phyloP scores from a whole-genome alignment of 2,888 invertebrate species.

The Hydrotaea cyrtoneurina region DNA sequence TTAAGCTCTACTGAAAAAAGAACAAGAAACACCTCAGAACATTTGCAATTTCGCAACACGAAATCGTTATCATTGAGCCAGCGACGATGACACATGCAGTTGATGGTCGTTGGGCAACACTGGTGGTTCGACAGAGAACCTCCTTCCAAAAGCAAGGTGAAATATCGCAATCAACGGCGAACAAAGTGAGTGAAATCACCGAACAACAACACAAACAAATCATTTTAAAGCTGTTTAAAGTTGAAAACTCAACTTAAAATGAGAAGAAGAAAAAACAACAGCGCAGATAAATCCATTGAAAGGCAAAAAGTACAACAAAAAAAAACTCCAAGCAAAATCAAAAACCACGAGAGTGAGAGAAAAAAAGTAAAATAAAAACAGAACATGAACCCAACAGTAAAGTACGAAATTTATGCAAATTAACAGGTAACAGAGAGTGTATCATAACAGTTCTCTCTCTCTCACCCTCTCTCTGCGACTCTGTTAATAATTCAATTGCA shows the following conservation, averaged over 20 bases:
- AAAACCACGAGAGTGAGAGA: not conserved
- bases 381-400: not conserved
- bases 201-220: not conserved
- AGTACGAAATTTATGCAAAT: conserved; percentile 37
- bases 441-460: not conserved
- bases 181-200: not conserved
- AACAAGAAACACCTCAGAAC: too few relatives aligned
- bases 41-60: too few relatives aligned
- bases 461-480: too few relatives aligned
- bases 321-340: not conserved
- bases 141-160: conserved; percentile 46
- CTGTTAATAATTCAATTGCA: conserved; percentile 1
- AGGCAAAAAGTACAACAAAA: not conserved
- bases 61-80: too few relatives aligned
- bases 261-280: not conserved
- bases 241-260: conserved; percentile 24
- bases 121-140: too few relatives aligned
- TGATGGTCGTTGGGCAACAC: too few relatives aligned
- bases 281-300: not conserved
- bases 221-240: conserved; percentile 36
- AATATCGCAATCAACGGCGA: conserved; percentile 35
- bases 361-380: conserved; percentile 20
- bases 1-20: too few relatives aligned
- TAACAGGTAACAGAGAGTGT: conserved; percentile 31
- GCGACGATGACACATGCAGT: too few relatives aligned